phyloP scores from a whole-genome alignment of 2,888 invertebrate species.

The Caenorhabditis japonica region DNA sequence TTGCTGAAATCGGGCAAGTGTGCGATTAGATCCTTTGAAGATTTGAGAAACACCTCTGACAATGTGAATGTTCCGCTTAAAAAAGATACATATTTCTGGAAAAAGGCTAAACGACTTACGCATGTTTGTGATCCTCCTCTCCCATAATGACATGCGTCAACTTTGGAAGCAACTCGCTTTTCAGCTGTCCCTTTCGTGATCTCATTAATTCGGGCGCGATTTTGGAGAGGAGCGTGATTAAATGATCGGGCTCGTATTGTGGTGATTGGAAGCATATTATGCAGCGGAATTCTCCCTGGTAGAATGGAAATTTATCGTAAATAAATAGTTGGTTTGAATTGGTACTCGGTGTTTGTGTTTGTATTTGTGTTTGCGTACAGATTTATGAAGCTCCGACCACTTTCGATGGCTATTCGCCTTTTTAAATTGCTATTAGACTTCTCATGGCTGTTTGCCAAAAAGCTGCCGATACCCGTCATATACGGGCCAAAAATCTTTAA shows the following conservation, averaged over 20 bases:
- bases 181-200: conserved; percentile 62
- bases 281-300: conserved; percentile 78
- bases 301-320: too few relatives aligned
- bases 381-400: too few relatives aligned
- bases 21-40: conserved; percentile 65
- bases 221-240: conserved; percentile 64
- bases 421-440: too few relatives aligned
- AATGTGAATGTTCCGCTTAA: conserved; percentile 73
- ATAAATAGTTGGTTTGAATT: too few relatives aligned
- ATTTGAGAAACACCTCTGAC: conserved; percentile 70
- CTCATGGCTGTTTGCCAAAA: too few relatives aligned
- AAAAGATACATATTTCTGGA: not conserved
- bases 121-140: conserved; percentile 76
- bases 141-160: conserved; percentile 78
- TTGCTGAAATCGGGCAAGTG: conserved; percentile 68
- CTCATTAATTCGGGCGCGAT: conserved; percentile 69
- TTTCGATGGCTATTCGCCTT: too few relatives aligned
- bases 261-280: conserved; percentile 77
- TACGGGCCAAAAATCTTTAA: too few relatives aligned
- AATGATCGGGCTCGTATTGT: conserved; percentile 58
- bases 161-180: conserved; percentile 76
- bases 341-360: too few relatives aligned
- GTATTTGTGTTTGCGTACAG: too few relatives aligned
- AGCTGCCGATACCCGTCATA: too few relatives aligned
- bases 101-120: conserved; percentile 60